Evolutionary conservation across 2,797 vertebrate species (phyloP).

Genomic region (Schizopygopsis malacanthus): DNA sequence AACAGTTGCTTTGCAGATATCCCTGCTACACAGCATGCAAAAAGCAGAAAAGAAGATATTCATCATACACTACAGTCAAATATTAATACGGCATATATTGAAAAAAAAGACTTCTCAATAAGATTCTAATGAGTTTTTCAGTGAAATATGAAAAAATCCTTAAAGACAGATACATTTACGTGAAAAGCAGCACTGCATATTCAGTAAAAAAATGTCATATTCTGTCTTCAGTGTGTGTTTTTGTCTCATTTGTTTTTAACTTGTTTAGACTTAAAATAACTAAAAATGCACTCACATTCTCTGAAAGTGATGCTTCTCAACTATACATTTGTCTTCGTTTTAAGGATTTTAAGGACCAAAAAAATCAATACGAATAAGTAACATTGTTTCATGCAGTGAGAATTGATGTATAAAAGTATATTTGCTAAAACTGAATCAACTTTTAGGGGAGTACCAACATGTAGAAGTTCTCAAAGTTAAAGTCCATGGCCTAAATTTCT

Average conservation of each 20-base stretch:
- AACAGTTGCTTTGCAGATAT: not conserved
- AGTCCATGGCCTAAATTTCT: slow-evolving; percentile 1
- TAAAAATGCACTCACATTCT: not conserved
- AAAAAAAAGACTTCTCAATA: not conserved
- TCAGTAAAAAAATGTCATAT: too few species aligned
- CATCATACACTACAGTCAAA: not conserved
- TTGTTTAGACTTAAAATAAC: not conserved
- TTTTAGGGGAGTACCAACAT: not conserved
- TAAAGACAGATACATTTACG: not conserved
- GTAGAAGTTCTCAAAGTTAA: not conserved
- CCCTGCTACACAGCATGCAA: not conserved
- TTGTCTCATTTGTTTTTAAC: not conserved
- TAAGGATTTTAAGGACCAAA: not conserved
- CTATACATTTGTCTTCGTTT: not conserved
- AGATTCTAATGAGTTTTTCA: not conserved
- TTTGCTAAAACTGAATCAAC: not conserved
- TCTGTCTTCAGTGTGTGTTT: not conserved
- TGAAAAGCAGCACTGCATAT: not conserved
- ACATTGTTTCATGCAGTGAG: not conserved
- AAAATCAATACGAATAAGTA: not conserved
- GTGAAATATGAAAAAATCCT: not conserved
- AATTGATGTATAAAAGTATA: too few species aligned
- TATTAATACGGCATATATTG: not conserved
- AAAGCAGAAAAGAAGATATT: not conserved
- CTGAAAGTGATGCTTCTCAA: not conserved